phyloP scores from a whole-genome alignment of 1,140 invertebrate genomes.

The Drosophila lacteicornis region DNA sequence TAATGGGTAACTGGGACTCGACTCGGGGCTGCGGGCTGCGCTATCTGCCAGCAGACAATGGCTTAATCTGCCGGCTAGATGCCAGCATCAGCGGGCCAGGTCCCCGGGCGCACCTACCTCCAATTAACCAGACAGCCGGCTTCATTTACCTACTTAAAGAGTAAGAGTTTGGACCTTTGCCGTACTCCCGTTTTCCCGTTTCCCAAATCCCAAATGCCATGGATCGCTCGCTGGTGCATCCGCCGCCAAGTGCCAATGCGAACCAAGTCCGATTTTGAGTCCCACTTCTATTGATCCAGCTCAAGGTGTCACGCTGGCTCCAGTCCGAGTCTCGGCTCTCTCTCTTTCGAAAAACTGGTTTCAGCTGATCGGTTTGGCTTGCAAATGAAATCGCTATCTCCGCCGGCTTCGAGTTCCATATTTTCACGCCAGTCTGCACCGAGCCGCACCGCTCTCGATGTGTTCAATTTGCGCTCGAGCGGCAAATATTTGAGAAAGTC shows the following conservation, averaged over 20 bases:
- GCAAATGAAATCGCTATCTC: slow-evolving; percentile 44
- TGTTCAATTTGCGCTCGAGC: slow-evolving; percentile 37
- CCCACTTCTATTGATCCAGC: background rate
- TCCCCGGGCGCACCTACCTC: slow-evolving; percentile 64
- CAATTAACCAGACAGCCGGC: slow-evolving; percentile 65
- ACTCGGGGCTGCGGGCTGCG: slow-evolving; percentile 4
- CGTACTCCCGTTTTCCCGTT: slow-evolving; percentile 46
- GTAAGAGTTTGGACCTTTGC: slow-evolving; percentile 67
- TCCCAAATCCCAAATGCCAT: slow-evolving; percentile 38
- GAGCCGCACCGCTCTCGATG: slow-evolving; percentile 44
- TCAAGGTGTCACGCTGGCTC: slow-evolving; percentile 33
- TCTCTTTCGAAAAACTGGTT: slow-evolving; percentile 56
- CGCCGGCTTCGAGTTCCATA: slow-evolving; percentile 8
- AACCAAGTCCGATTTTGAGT: background rate
- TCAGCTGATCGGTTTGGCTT: slow-evolving; percentile 7
- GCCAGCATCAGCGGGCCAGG: slow-evolving; percentile 28
- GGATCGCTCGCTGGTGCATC: slow-evolving; percentile 23
- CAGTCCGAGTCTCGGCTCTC: slow-evolving; percentile 12
- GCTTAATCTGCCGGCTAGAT: slow-evolving; percentile 68
- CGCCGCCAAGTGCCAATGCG: slow-evolving; percentile 55
- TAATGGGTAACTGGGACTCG: slow-evolving; percentile 43
- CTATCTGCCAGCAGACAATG: slow-evolving; percentile 69
- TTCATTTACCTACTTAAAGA: slow-evolving; percentile 66
- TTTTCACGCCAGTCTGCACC: slow-evolving; percentile 60
- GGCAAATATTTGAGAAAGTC: slow-evolving; percentile 52